Evolutionary conservation across 1,140 invertebrate genomes (phyloP), one percentile per base, ranked within the genome.

Genomic region (Idris sp.): DNA sequence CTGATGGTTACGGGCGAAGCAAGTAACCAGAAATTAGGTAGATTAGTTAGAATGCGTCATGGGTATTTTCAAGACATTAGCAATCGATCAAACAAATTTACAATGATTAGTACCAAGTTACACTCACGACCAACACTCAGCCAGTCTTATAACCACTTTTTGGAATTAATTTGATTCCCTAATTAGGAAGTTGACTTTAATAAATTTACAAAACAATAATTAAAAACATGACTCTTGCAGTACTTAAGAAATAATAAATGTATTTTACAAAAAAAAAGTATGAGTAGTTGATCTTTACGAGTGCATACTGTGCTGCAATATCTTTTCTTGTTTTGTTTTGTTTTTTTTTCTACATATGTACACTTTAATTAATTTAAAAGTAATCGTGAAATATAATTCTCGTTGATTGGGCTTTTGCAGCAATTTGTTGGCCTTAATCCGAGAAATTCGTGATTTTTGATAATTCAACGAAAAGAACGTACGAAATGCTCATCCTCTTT

Each of bases 401-500:
- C 16, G 2, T n/a, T n/a, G n/a, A 33, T n/a, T 9, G 22, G 11
- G 38, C 16, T 36, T 43, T 44, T 7, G 22, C 14, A 8, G 15
- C 26, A 31, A 30, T 46, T 46, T 18, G 28, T 46, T 8, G 31
- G 10, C 30, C 26, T 30, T 31, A 40, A 49, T 48, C 41, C 28
- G 9, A 2, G 56, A 14, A 18, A 4, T 19, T 15, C 4, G 16
- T 41, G 30, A 61, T 56, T 64, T 72, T 59, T 36, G 54, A 48
- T 53, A 62, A 71, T 71, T 54, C 38, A 56, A 31, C 54, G 18
- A 36, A 49, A 41, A 49, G 49, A 53, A 38, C 28, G 51, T 38
- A 64, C 48, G 16, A 53, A 64, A 75, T 41, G 35, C 41, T 51
- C 72, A 61, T 74, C 33, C 58, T 40, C 54, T 64, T 65, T 69